Evolutionary conservation across 2,797 vertebrate species (phyloP).

Genomic region (Megalops cyprinoides): DNA sequence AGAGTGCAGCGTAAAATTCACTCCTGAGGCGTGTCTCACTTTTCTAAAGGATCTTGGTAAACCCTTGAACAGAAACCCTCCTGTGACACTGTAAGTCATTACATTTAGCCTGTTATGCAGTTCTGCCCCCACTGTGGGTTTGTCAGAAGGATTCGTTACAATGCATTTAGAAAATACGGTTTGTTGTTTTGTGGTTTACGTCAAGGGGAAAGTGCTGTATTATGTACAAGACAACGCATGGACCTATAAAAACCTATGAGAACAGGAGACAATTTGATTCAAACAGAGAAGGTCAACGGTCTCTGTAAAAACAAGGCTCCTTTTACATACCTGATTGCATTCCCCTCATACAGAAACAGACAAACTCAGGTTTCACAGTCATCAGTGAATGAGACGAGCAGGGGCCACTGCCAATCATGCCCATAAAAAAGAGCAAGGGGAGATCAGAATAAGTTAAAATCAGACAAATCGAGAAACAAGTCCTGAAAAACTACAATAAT

Average conservation of each 20-base stretch:
- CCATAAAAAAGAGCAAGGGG: constrained; percentile 72
- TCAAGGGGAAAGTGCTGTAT: no score
- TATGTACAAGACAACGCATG: no score
- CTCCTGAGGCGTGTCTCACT: neutral
- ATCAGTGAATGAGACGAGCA: constrained; percentile 79
- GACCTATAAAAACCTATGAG: no score
- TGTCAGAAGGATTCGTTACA: neutral
- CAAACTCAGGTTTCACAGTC: constrained; percentile 59
- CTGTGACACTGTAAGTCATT: neutral
- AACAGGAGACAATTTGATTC: no score
- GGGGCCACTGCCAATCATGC: constrained; percentile 81
- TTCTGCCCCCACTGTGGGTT: neutral
- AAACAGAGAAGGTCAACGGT: no score
- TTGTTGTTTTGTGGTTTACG: no score
- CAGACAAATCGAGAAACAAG: neutral
- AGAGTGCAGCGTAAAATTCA: neutral
- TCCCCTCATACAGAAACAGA: neutral
- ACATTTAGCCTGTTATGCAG: neutral
- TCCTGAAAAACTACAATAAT: neutral
- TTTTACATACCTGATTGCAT: neutral
- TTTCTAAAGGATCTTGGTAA: neutral
- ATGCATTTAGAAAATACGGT: neutral
- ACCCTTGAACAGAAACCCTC: neutral
- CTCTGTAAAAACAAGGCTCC: neutral
- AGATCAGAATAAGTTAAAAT: neutral